Percentiles rank a stretch among this genome's conserved stretches.
Conservation (phyloP, 2,888 invertebrate genomes). For the Thereva unica region DNA sequence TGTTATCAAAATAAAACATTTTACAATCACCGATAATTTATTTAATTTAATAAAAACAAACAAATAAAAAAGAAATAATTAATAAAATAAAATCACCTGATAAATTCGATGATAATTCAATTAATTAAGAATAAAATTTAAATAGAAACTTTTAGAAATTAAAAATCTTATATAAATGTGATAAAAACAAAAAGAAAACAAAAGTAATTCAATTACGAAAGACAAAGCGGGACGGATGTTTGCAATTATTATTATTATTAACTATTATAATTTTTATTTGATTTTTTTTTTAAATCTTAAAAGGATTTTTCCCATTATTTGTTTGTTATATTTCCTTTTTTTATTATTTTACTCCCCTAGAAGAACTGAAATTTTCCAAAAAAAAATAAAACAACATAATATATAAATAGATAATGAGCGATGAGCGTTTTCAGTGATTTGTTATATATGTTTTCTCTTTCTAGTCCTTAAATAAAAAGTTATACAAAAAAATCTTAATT, state of each 20-base stretch:
- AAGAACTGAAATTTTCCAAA: too few species aligned
- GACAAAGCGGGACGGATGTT: slow-evolving; percentile 25
- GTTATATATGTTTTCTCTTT: slow-evolving; percentile 4
- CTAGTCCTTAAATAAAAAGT: background rate
- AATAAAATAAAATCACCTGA: slow-evolving; percentile 24
- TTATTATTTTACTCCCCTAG: too few species aligned
- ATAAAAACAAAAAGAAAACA: background rate
- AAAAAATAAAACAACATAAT: too few species aligned
- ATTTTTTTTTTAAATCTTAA: slow-evolving; percentile 23
- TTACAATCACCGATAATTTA: too few species aligned
- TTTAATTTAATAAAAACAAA: too few species aligned
- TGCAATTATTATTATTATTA: slow-evolving; percentile 30
- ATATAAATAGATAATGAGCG: slow-evolving; percentile 7
- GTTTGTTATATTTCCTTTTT: too few species aligned
- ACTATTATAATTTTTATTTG: slow-evolving; percentile 13
- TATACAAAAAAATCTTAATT: slow-evolving; percentile 1
- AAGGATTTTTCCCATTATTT: slow-evolving; percentile 1
- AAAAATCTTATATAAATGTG: slow-evolving; percentile 22
- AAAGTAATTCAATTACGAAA: slow-evolving; percentile 12
- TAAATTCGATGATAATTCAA: slow-evolving; percentile 15
- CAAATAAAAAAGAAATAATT: background rate
- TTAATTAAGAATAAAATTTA: slow-evolving; percentile 21
- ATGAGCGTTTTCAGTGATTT: slow-evolving; percentile 36
- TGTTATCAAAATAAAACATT: too few species aligned
- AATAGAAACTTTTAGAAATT: slow-evolving; percentile 15